Evolutionary conservation across 2,797 vertebrate genomes (phyloP), one percentile per base, ranked within the genome.

Genomic region (Oreonectes daqikongensis): DNA sequence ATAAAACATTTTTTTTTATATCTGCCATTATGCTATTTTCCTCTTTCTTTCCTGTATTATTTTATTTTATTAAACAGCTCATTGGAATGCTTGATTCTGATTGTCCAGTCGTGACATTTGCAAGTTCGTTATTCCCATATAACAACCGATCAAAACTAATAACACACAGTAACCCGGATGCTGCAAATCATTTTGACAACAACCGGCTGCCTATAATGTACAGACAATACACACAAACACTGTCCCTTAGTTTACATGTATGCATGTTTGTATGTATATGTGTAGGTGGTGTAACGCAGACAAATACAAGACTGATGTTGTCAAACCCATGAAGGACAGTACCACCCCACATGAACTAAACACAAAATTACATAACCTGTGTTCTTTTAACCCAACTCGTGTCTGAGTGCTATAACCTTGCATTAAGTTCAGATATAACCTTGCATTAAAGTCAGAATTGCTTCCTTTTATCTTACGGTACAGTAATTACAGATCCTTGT

Each of bases 381-480:
- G 30, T 18, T 70, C 35, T 22, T 64, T 77, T 69, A 68, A 76
- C 28, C 40, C 26, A 44, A 32, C 55, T 76, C 20, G 69, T 76
- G 70, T 44, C 22, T 28, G 30, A 77, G 59, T 17, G 59, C 20
- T 28, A 22, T n/a, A 77, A 63, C 46, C 67, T 70, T 70, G 67
- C 44, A 70, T 42, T 69, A 50, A 50, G 32, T 50, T 61, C 30
- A 59, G 59, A 53, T 28, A 30, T 15, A 77, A 63, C 66, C 67
- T 70, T 70, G 67, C 46, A 70, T 17, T 44, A 11, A 69, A 61
- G 65, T 38, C 15, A 64, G 42, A 67, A 77, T 77, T 14, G 46
- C 59, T 70, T 77, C 67, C 74, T 77, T 77, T 69, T 70, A 77
- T 77, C 75, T 64, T 53, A 17, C 57, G 22, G 67, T 53, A 22